A percentile compares a stretch with the other conserved stretches of the same genome.
Evolutionary conservation across 92 coral and sea anemone genomes (phyloP).

Genomic region (Meandrina meandrites): DNA sequence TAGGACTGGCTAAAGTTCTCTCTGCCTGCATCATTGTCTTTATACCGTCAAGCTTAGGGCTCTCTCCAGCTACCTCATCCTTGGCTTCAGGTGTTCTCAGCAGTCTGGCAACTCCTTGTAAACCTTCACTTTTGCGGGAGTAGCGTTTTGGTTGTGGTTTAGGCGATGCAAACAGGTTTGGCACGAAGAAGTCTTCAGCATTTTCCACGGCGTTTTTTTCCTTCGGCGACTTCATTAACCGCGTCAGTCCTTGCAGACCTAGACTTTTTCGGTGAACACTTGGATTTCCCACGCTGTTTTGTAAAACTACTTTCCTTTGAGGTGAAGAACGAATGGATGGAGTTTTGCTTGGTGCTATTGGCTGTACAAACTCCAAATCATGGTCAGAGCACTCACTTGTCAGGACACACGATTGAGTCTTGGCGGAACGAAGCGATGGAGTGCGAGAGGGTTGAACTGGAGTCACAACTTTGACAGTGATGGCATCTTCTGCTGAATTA

Average conservation of each 20-base stretch:
- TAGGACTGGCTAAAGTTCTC: conserved; percentile 17
- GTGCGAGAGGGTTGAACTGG: conserved; percentile 51
- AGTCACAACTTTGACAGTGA: conserved; percentile 43
- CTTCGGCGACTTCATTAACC: conserved; percentile 68
- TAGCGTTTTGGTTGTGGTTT: conserved; percentile 33
- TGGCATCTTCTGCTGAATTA: conserved; percentile 26
- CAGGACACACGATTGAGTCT: conserved; percentile 22
- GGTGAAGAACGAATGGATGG: conserved; percentile 65
- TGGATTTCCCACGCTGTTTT: conserved; percentile 8
- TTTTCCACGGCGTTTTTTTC: conserved; percentile 35
- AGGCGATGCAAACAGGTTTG: conserved; percentile 53
- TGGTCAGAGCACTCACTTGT: conserved; percentile 10
- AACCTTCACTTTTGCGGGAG: conserved; percentile 40
- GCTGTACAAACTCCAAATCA: conserved; percentile 33
- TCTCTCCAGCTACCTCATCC: neutral
- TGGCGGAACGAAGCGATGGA: conserved; percentile 58
- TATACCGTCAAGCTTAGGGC: conserved; percentile 34
- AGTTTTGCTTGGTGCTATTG: conserved; percentile 58
- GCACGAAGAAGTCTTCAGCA: conserved; percentile 65
- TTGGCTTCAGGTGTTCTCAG: conserved; percentile 44
- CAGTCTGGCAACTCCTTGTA: conserved; percentile 48
- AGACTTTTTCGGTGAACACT: conserved; percentile 53
- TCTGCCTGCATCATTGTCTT: conserved; percentile 11
- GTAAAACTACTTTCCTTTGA: neutral
- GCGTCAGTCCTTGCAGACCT: conserved; percentile 58